Conservation (phyloP, 2,113 vertebrate species). For the Tautogolabrus adspersus region DNA sequence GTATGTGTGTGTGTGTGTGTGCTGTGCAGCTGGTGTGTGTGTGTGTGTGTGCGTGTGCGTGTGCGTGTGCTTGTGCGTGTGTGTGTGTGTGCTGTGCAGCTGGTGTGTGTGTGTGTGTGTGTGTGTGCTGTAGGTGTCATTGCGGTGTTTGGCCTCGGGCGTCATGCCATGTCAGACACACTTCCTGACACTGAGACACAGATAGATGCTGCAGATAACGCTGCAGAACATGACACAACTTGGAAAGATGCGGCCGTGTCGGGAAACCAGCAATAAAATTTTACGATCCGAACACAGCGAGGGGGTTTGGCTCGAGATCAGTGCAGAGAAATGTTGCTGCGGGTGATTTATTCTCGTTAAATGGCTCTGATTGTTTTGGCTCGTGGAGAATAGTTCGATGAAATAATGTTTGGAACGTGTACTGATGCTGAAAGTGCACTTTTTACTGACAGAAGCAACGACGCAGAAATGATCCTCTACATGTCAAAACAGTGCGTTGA, state of each 20-base stretch:
- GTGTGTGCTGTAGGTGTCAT: constrained; percentile 11
- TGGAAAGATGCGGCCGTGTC: constrained; percentile 26
- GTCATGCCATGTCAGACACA: constrained; percentile 64
- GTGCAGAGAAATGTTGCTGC: background rate
- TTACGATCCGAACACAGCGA: constrained; percentile 27
- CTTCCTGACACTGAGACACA: constrained; percentile 68
- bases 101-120: background rate
- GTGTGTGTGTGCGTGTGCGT: too few species aligned
- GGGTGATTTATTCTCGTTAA: constrained; percentile 26
- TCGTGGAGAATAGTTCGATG: background rate
- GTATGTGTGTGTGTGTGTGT: too few species aligned
- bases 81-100: background rate
- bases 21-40: too few species aligned
- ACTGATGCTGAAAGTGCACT: background rate
- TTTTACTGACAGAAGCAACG: background rate
- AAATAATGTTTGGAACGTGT: background rate
- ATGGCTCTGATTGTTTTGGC: constrained; percentile 23
- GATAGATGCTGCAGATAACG: constrained; percentile 61
- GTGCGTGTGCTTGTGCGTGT: too few species aligned
- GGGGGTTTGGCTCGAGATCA: constrained; percentile 26
- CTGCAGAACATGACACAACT: constrained; percentile 59
- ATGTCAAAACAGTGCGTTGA: too few species aligned
- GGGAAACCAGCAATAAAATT: constrained; percentile 28
- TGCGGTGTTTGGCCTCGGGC: constrained; percentile 60
- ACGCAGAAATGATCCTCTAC: too few species aligned